phyloP scores from a whole-genome alignment of 1,140 invertebrate species.

The Penaeus chinensis region DNA sequence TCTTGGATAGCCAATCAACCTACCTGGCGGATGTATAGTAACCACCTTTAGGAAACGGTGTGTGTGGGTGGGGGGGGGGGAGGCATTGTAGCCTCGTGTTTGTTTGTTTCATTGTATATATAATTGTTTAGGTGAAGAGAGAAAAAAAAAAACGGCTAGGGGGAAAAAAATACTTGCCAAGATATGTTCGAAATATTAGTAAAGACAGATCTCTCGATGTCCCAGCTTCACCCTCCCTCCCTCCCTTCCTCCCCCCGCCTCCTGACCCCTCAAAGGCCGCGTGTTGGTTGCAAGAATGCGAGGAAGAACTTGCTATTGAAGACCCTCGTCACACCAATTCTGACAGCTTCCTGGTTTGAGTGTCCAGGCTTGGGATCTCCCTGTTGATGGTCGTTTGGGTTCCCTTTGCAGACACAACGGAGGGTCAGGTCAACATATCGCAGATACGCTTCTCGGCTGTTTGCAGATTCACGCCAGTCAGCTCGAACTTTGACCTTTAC shows the following conservation, averaged over 20 bases:
- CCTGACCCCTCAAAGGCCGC: background rate
- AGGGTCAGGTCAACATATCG: constrained; percentile 77
- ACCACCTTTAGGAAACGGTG: background rate
- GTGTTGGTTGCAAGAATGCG: background rate
- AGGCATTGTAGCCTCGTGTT: background rate
- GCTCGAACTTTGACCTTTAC: too few species aligned
- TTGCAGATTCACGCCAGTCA: too few species aligned
- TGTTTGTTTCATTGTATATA: background rate
- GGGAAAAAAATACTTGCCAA: background rate
- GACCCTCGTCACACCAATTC: constrained; percentile 1
- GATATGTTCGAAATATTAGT: background rate
- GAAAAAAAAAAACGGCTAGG: background rate
- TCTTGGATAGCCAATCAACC: background rate
- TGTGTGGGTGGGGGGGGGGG: background rate
- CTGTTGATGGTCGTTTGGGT: background rate
- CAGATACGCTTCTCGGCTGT: background rate
- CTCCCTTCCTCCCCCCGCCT: background rate
- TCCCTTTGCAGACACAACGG: constrained; percentile 80
- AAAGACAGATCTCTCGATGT: constrained; percentile 9
- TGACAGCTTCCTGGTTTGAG: background rate
- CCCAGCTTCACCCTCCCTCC: background rate
- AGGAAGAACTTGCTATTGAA: constrained; percentile 12
- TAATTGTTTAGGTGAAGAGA: background rate
- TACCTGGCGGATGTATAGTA: constrained; percentile 1
- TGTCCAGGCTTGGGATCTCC: background rate